Evolutionary conservation across 2,113 vertebrate genomes (phyloP).

Genomic region (Prunella fulvescens): DNA sequence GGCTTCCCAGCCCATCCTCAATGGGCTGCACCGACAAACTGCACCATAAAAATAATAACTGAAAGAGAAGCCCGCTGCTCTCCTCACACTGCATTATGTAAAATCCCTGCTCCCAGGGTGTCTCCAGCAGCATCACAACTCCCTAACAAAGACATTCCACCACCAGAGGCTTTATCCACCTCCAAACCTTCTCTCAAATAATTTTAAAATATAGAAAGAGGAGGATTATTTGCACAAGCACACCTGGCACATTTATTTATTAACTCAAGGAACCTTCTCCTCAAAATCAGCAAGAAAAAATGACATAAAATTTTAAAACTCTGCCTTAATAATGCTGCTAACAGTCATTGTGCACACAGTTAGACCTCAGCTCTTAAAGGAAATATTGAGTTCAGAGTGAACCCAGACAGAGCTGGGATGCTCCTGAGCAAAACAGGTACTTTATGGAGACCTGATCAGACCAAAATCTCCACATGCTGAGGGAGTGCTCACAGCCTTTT

Average conservation of each 20-base stretch:
- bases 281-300: not conserved
- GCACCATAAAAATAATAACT: not conserved
- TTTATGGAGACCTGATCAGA: not conserved
- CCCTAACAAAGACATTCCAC: not conserved
- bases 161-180: not conserved
- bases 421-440: not conserved
- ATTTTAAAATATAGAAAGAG: not conserved
- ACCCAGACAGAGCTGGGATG: not conserved
- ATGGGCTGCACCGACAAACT: not conserved
- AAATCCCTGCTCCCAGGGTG: not conserved
- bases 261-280: not conserved
- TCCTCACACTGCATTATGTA: not conserved
- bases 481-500: fast-evolving
- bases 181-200: not conserved
- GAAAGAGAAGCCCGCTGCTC: not conserved
- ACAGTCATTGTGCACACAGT: not conserved
- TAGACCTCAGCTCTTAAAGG: not conserved
- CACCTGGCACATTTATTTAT: not conserved
- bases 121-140: not conserved
- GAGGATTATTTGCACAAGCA: not conserved
- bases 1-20: not conserved
- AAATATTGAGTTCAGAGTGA: not conserved
- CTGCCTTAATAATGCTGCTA: not conserved
- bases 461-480: not conserved
- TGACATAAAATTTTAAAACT: not conserved